Evolutionary conservation across 2,888 invertebrate species (phyloP).

Genomic region (Caenorhabditis wallacei): DNA sequence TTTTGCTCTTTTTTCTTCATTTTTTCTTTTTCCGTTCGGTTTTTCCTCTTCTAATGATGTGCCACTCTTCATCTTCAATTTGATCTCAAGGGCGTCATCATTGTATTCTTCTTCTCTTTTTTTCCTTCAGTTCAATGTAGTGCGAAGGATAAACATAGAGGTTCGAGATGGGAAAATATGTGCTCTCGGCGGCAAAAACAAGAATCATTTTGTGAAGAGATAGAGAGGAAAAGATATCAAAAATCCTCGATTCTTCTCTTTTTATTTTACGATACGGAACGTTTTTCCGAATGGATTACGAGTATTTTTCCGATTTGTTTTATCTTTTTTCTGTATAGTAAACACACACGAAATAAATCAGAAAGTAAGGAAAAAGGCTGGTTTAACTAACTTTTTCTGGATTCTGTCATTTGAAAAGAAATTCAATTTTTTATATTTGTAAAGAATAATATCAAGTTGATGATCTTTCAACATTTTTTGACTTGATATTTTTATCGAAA

Average conservation of each 20-base stretch:
- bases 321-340: not conserved
- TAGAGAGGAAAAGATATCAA: slow-evolving; percentile 35
- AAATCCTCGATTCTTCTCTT: not conserved
- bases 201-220: slow-evolving; percentile 34
- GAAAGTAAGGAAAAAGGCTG: too few species aligned
- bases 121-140: slow-evolving; percentile 10
- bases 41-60: slow-evolving; percentile 17
- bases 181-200: slow-evolving; percentile 47
- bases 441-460: too few species aligned
- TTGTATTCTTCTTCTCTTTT: slow-evolving; percentile 14
- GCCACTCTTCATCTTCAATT: slow-evolving; percentile 16
- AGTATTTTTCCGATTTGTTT: not conserved
- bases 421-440: too few species aligned
- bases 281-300: slow-evolving; percentile 12
- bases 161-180: slow-evolving; percentile 30
- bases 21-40: slow-evolving; percentile 22
- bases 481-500: too few species aligned
- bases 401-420: too few species aligned
- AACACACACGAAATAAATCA: slow-evolving; percentile 1
- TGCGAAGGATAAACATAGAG: slow-evolving; percentile 55
- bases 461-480: too few species aligned
- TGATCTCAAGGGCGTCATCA: slow-evolving; percentile 53
- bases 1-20: slow-evolving; percentile 34
- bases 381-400: slow-evolving; percentile 1
- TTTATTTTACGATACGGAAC: slow-evolving; percentile 37